Evolutionary conservation across 1,140 invertebrate species (phyloP), one percentile per base, ranked within the genome.

Genomic region (Eumeta japonica): DNA sequence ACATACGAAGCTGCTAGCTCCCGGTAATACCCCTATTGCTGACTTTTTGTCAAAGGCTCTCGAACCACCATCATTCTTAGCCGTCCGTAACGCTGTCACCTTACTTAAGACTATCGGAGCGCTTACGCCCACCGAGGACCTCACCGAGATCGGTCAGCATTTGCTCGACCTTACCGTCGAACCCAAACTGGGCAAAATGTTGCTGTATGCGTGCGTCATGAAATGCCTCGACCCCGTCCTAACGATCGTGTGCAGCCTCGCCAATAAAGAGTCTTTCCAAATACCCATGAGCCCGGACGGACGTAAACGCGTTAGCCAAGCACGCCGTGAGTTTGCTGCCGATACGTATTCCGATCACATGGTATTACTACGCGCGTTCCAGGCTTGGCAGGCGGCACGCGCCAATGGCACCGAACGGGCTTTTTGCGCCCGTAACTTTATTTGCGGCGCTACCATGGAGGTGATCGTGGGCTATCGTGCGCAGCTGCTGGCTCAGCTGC

Each of bases 221-320:
- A 93, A 93, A 62, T 98, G 96, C 62, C 67, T 98, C 1, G 93
- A 97, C 77, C 96, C 96, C 3, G 81, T 98, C 15, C 68, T 98
- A 14, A 97, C 94, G 0, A 89, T 98, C 31, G 92, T 92, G 9
- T 90, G 92, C 58, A 83, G 85, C 28, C 74, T 98, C 36, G 83
- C 88, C 1, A 86, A 92, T 52, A 87, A 87, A 75, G 88, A 92
- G 72, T 87, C 88, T 1, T 94, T 95, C 65, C 60, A 89, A 20
- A 64, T 95, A 17, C 88, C 90, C 3, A 57, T 76, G 16, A 79
- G 84, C 43, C 82, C 85, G 1, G 79, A 81, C 37, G 78, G 84
- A 45, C 83, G 86, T 62, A 77, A 82, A 51, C 73, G 79, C 10
- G 83, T 83, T 2, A 75, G 66, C 4, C 58, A 71, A 15, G 81